Conservation (phyloP, 2,797 vertebrate genomes). For the Lerista edwardsae region DNA sequence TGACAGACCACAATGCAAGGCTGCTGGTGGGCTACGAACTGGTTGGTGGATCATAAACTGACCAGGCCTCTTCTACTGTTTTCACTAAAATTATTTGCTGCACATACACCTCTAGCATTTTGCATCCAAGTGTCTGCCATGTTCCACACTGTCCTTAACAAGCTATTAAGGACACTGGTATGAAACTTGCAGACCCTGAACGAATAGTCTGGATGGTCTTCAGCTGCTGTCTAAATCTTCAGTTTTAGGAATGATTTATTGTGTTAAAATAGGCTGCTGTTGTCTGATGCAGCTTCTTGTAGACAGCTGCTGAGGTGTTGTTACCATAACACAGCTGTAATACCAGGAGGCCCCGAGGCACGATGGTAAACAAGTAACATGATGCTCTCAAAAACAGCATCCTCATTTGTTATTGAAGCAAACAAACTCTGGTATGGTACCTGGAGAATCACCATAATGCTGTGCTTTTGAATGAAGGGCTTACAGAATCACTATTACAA, state of each 20-base stretch:
- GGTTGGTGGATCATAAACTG: not conserved
- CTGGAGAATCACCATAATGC: not conserved
- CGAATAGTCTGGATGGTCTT: not conserved
- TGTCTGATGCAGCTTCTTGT: not conserved
- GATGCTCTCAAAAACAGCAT: not conserved
- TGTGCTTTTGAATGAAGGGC: not conserved
- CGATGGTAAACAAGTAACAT: not conserved
- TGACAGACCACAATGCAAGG: not conserved
- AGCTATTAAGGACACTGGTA: not conserved
- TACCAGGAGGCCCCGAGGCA: not conserved
- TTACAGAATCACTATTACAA: not conserved
- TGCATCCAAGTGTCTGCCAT: not conserved
- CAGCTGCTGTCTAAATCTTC: not conserved
- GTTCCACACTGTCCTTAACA: not conserved
- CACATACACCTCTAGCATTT: not conserved
- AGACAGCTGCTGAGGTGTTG: not conserved
- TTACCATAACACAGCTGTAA: not conserved
- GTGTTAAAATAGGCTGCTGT: not conserved
- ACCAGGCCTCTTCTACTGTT: not conserved
- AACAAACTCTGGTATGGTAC: not conserved
- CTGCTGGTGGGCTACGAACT: not conserved
- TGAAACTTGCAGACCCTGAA: not conserved
- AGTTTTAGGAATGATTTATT: not conserved
- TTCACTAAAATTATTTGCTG: not conserved
- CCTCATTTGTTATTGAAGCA: not conserved